Conservation (phyloP, 2,797 vertebrate species). For the Agapornis canus region DNA sequence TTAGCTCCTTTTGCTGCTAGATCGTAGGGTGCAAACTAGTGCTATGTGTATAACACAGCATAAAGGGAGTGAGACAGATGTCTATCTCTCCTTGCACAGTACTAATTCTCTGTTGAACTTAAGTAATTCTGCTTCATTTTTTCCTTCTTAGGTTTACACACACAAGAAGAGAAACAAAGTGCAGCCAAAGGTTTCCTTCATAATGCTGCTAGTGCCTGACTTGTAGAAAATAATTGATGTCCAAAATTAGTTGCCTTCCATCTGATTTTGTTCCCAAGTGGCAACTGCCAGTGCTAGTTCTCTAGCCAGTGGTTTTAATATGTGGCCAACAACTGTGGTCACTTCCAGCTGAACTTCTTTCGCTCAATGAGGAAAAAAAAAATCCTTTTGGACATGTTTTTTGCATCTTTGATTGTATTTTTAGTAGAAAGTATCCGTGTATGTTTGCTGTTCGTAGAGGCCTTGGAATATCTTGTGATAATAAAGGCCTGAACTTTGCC, state of each 20-base stretch:
- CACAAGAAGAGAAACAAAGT: background rate
- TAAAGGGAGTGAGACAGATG: constrained; percentile 15
- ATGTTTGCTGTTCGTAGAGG: background rate
- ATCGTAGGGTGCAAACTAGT: background rate
- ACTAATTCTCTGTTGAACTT: background rate
- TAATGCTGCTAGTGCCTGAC: background rate
- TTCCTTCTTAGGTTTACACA: background rate
- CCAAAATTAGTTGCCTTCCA: constrained; percentile 16
- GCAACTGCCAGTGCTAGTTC: constrained; percentile 25
- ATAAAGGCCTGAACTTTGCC: background rate
- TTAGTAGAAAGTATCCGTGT: background rate
- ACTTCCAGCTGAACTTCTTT: background rate
- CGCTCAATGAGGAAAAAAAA: background rate
- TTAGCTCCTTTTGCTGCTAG: background rate
- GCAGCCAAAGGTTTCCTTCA: background rate
- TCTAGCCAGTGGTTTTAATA: constrained; percentile 17
- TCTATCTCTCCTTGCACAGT: background rate
- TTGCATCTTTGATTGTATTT: background rate
- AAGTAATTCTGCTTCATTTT: background rate
- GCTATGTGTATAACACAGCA: background rate
- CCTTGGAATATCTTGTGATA: background rate
- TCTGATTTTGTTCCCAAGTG: constrained; percentile 9
- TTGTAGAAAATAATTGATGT: background rate
- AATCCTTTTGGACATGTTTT: background rate
- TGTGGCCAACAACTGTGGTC: constrained; percentile 17